Conservation (phyloP, 2,888 invertebrate genomes). For the Nephrotoma appendiculata region DNA sequence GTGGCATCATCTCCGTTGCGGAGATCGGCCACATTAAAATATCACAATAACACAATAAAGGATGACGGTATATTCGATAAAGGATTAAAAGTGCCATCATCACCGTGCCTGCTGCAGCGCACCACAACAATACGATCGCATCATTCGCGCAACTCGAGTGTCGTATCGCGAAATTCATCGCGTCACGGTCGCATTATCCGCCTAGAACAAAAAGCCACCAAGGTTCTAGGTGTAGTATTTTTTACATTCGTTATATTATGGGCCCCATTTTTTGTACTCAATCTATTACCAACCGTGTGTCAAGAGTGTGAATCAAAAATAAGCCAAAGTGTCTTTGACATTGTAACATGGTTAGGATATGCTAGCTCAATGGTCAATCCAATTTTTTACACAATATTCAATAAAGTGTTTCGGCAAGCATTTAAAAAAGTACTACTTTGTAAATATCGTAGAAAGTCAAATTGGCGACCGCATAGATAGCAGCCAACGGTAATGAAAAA, state of each 20-base stretch:
- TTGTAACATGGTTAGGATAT: constrained; percentile 87
- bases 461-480: constrained; percentile 42
- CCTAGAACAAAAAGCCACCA: constrained; percentile 90
- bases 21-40: constrained; percentile 45
- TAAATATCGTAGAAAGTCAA: constrained; percentile 39
- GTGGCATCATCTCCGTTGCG: constrained; percentile 29
- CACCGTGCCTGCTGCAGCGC: constrained; percentile 38
- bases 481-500: constrained; percentile 14
- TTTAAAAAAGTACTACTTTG: constrained; percentile 76
- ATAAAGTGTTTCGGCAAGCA: constrained; percentile 82
- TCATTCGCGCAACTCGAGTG: constrained; percentile 66
- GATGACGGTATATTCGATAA: constrained; percentile 23
- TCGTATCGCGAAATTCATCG: constrained; percentile 66
- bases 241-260: constrained; percentile 88
- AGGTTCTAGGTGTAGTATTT: constrained; percentile 87
- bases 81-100: constrained; percentile 37
- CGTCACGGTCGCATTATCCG: constrained; percentile 71
- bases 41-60: constrained; percentile 32
- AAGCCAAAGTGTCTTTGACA: constrained; percentile 65
- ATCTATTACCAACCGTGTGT: constrained; percentile 73
- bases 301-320: constrained; percentile 62
- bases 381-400: constrained; percentile 91
- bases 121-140: constrained; percentile 49
- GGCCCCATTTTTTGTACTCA: constrained; percentile 91
- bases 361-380: constrained; percentile 92